Evolutionary conservation across 2,797 vertebrate species (phyloP), one percentile per base, ranked within the genome.

Genomic region (Halcyon badia): DNA sequence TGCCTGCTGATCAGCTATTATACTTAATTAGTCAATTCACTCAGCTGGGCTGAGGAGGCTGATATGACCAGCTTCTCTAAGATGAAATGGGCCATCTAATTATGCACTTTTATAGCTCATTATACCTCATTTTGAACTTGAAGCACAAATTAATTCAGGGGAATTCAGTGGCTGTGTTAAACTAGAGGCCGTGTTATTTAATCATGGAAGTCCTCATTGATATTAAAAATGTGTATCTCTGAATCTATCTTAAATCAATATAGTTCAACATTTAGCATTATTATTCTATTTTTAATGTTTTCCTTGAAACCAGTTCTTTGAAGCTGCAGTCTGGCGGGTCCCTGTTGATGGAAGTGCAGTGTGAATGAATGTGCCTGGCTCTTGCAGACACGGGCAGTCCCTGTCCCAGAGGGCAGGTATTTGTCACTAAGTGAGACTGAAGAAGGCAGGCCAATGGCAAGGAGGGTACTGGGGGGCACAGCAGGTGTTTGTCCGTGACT

Each of bases 21-120:
- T n/a, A 69, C 73, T 77, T 87, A 94, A 86, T 83, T 80, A 89
- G 70, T 44, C 70, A 87, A 89, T 87, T 83, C 44, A 65, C 56
- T 93, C 42, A 69, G 46, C 82, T 68, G 42, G 41, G 73, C 65
- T 87, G 44, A 93, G 41, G 69, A 70, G 70, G 65, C 69, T 81
- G 78, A 52, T 78, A 88, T 22, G 56, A 77, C 82, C 70, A 62
- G 69, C 33, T 91, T 78, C 49, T 73, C 70, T 51, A 72, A 61
- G 82, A 87, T 52, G 60, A 95, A 95, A 94, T 65, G 83, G 65
- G 46, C 46, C 78, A 57, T 87, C 91, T 91, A 83, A 95, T 72
- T 83, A 86, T 68, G 54, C 33, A 65, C 54, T 89, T 94, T 93
- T 69, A 80, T 83, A 60, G 79, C 77, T 91, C 72, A 61, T 89